Evolutionary conservation across 2,113 vertebrate species (phyloP), one percentile per base, ranked within the genome.

Genomic region (Suricata suricatta): DNA sequence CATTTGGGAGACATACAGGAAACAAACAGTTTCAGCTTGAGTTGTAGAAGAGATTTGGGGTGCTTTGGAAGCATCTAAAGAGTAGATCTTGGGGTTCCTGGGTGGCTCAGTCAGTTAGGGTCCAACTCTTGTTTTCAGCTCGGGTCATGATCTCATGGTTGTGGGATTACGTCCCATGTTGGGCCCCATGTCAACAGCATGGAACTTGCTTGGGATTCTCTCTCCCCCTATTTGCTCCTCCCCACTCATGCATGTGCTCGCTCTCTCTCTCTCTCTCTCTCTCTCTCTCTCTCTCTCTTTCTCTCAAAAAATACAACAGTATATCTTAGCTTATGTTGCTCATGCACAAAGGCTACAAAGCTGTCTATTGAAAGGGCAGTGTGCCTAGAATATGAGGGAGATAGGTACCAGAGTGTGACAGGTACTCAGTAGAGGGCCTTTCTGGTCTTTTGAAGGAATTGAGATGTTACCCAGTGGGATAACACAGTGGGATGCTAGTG

Each of bases 391-490:
- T 76, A 16, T 4, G 9, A 66, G 8, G 15, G 52, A 12, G 10
- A 8, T 38, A 3, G 7, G 9, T 64, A 4, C 33, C 33, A 21
- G 23, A 27, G 9, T 21, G 12, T 27, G 64, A 31, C 4, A 7
- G 25, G 7, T 50, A 13, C 5, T 15, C 0, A 6, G 21, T 4
- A 1, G 54, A 64, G 44, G 35, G 7, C 1, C 7, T 60, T 31
- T 35, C 19, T 38, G 52, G 11, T 38, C 33, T 63, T 82, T 93
- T 29, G 17, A 89, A 52, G 23, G 15, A 64, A 64, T 69, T 29
- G 52, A 5, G 77, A 68, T 31, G 31, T 35, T 77, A 5, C 66
- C 44, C 66, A 60, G 44, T 10, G 9, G 9, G 9, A 47, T 47
- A 47, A 47, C 44, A 47, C 44, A 47, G 2, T 47, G 44, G 44